Evolutionary conservation across 37 sponge, comb jelly and placozoan genomes (phyloP).

Genomic region (Haliclona indistincta): DNA sequence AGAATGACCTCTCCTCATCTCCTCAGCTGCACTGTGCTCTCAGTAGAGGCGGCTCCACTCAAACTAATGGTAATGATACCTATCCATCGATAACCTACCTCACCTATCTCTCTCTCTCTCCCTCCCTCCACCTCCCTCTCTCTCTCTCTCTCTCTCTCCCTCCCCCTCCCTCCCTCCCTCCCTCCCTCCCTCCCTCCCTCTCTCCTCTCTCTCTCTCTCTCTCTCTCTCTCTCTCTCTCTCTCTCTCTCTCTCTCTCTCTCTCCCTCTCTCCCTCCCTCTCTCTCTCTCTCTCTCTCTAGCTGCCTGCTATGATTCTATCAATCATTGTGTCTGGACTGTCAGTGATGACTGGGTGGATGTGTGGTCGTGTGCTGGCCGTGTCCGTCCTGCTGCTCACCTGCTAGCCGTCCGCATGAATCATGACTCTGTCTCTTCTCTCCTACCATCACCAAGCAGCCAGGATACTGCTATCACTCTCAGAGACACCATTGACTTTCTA

Average conservation of each 20-base stretch:
- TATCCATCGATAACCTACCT: no score
- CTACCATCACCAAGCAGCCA: not conserved
- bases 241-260: not conserved
- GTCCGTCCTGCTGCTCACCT: constrained; percentile 47
- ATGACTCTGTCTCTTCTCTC: not conserved
- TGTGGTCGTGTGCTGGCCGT: constrained; percentile 78
- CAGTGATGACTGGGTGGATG: constrained; percentile 76
- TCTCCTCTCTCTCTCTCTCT: constrained; percentile 23
- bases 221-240: not conserved
- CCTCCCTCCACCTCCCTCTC: not conserved
- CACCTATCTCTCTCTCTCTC: not conserved
- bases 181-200: constrained; percentile 1
- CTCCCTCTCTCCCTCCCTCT: constrained; percentile 6
- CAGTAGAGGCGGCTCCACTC: constrained; percentile 33
- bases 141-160: not conserved
- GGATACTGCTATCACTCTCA: not conserved
- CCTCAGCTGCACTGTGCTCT: constrained; percentile 61
- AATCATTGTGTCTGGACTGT: constrained; percentile 88
- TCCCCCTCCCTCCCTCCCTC: not conserved
- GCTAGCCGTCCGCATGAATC: constrained; percentile 42
- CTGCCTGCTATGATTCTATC: constrained; percentile 80
- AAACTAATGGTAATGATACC: constrained; percentile 39
- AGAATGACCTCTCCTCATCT: constrained; percentile 45
- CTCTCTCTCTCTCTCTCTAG: constrained; percentile 19
- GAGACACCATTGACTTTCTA: not conserved